Base-by-base conservation (phyloP, 35 echinoderm and acorn worm species). In the Eucidaris tribuloides region DNA sequence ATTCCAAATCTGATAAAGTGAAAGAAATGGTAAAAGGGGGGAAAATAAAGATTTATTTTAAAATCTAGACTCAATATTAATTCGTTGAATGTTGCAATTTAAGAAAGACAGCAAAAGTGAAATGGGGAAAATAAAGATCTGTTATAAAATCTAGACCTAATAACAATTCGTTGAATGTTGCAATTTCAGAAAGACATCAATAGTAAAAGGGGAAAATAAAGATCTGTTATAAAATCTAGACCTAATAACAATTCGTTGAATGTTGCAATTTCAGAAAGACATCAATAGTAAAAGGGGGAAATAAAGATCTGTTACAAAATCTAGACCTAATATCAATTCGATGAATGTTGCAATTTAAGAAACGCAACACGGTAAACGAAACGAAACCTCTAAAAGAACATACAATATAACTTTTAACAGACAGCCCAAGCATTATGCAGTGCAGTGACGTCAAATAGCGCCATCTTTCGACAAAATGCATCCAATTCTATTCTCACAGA, bases 1-100 rank as follows among this genome's bases (percentile, higher is more conserved):
- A 93, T 81, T 37, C 66, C 79, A 58, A 46, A 45, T 45, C 91
- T 93, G 45, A 17, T 40, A 45, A 25, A 65, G 27, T 29, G 18
- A 70, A 44, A 37, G 18, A 35, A 11, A 0, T 34, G 28, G 18
- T 3, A 30, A 15, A 40, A 43, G 20, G 14, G 1, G 32, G n/a
- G 23, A 43, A 19, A 3, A 15, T n/a, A 14, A 43, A 18, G 34
- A 40, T 22, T 18, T 7, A 42, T n/a, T 71, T 22, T 20, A 71
- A 4, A 71, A 23, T 11, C 32, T 43, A 3, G 1, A 3, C 36
- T 43, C 48, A 52, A 11, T n/a, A 52, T 52, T 52, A 52, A 52
- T 52, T 52, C 9, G 48, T n/a, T 52, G 48, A 52, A 52, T 52
- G 48, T n/a, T n/a, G n/a, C 9, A n/a, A n/a, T 52, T 52, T 11